These are phyloP conservation scores for Eclectus roratus DNA, from an alignment of 2,113 vertebrate genomes.

Conservation along the genomic window DNA sequence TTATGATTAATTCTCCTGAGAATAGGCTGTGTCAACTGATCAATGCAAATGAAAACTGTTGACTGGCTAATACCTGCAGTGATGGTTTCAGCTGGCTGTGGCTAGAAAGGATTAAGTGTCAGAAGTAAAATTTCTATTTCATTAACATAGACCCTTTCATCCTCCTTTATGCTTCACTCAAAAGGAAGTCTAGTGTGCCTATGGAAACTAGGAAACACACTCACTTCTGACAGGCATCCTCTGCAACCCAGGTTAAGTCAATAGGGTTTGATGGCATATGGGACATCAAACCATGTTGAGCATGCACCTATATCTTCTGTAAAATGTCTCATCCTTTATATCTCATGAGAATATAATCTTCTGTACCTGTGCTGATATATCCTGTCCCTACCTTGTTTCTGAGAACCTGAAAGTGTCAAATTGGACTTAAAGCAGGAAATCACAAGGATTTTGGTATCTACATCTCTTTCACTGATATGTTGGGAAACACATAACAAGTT, in stretches of 20 bases:
- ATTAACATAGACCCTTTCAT: not conserved
- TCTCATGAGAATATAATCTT: not conserved
- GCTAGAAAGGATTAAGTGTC: not conserved
- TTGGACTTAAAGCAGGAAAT: not conserved
- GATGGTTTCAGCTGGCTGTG: not conserved
- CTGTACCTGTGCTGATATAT: not conserved
- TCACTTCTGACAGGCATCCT: not conserved
- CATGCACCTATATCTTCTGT: not conserved
- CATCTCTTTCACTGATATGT: not conserved
- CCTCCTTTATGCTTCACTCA: not conserved
- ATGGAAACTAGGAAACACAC: not conserved
- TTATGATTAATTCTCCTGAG: conserved; percentile 28
- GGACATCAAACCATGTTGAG: not conserved
- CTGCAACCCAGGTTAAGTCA: not conserved
- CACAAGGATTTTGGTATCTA: not conserved
- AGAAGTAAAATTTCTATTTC: not conserved
- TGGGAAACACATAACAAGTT: not conserved
- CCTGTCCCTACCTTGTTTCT: not conserved
- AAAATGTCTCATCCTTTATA: not conserved
- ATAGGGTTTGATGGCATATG: not conserved
- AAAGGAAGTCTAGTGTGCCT: not conserved
- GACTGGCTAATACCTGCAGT: not conserved
- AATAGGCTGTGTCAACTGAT: conserved; percentile 28
- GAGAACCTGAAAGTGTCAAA: not conserved
- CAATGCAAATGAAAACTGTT: conserved; percentile 38